Percentiles rank a stretch among this genome's conserved stretches.
phyloP scores from a whole-genome alignment of 92 coral and sea anemone genomes.

The Parazoanthus swiftii region DNA sequence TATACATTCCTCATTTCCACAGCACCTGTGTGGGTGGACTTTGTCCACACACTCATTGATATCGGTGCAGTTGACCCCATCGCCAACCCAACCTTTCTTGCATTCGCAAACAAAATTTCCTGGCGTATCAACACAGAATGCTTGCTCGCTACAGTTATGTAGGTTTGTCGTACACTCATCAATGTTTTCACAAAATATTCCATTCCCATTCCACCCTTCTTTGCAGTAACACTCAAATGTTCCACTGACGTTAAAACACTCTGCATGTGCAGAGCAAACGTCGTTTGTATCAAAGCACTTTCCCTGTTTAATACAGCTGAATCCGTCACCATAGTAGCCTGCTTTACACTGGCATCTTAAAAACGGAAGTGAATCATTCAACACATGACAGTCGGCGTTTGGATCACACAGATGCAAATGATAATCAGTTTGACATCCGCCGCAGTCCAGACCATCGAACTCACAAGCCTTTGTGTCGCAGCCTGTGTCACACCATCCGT shows the following conservation, averaged over 20 bases:
- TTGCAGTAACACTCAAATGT: slow-evolving; percentile 65
- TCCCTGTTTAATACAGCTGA: slow-evolving; percentile 58
- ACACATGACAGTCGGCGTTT: slow-evolving; percentile 52
- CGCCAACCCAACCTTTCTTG: slow-evolving; percentile 53
- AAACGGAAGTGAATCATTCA: slow-evolving; percentile 47
- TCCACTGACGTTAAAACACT: slow-evolving; percentile 53
- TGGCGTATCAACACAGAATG: slow-evolving; percentile 50
- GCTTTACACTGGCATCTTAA: slow-evolving; percentile 53
- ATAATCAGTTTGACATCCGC: slow-evolving; percentile 57
- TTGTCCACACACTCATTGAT: slow-evolving; percentile 52
- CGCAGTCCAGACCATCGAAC: slow-evolving; percentile 69
- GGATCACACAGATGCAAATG: slow-evolving; percentile 55
- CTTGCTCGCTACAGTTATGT: slow-evolving; percentile 53
- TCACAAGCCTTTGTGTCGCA: slow-evolving; percentile 55
- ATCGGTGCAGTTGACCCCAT: slow-evolving; percentile 56
- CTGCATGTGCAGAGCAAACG: slow-evolving; percentile 55
- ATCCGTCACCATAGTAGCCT: slow-evolving; percentile 67
- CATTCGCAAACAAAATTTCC: slow-evolving; percentile 56
- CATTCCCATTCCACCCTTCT: slow-evolving; percentile 64
- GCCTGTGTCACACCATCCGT: slow-evolving; percentile 58
- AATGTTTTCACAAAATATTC: slow-evolving; percentile 64
- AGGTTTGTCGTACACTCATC: slow-evolving; percentile 49
- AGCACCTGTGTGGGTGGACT: slow-evolving; percentile 42
- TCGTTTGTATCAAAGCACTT: slow-evolving; percentile 52
- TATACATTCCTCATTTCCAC: slow-evolving; percentile 57